These are phyloP conservation scores for Anableps anableps DNA, from an alignment of 2,797 vertebrate genomes.

Conservation along the genomic window DNA sequence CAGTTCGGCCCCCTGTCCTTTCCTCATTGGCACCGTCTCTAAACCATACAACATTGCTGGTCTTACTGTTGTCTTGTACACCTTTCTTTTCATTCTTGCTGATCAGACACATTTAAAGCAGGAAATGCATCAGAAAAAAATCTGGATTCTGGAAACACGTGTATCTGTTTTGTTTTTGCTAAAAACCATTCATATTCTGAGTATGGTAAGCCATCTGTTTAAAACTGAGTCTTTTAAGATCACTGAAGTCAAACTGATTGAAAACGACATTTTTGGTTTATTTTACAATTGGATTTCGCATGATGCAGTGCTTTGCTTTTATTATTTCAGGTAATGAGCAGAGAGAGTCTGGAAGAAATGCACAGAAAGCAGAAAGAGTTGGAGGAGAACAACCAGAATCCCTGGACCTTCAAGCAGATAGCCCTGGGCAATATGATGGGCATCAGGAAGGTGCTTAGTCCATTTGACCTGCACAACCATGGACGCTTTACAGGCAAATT, in stretches of 20 bases:
- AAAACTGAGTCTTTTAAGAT: not conserved
- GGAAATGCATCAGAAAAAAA: not conserved
- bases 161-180: not conserved
- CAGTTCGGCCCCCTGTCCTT: too few relatives aligned
- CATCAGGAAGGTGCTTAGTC: conserved; percentile 87
- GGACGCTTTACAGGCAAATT: conserved; percentile 92
- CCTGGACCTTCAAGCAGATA: conserved; percentile 92
- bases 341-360: conserved; percentile 79
- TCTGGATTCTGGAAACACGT: not conserved
- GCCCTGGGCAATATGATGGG: conserved; percentile 90
- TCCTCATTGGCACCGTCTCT: too few relatives aligned
- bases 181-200: not conserved
- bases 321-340: conserved; percentile 83
- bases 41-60: too few relatives aligned
- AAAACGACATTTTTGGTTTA: not conserved
- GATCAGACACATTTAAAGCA: not conserved
- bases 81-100: not conserved
- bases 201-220: not conserved
- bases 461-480: conserved; percentile 83
- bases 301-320: not conserved
- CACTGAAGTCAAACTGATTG: not conserved
- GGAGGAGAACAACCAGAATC: conserved; percentile 89
- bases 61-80: too few relatives aligned
- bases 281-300: not conserved
- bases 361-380: conserved; percentile 74